Conservation (phyloP, 2,797 vertebrate genomes). For the Lutjanus campechanus region DNA sequence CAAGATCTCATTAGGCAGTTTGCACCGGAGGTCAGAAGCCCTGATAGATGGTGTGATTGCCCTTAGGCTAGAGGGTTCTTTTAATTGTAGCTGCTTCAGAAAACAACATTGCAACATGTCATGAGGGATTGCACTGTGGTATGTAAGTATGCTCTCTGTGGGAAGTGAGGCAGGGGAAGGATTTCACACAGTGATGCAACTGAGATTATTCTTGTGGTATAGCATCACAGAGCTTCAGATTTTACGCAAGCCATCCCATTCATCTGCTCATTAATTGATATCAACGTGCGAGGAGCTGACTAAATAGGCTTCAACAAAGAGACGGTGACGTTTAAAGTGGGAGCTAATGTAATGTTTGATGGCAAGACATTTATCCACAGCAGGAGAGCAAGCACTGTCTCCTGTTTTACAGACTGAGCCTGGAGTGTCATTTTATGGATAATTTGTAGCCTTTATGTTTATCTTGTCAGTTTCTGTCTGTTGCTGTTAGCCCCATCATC, state of each 20-base stretch:
- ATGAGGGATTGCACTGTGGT: neutral
- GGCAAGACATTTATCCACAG: neutral
- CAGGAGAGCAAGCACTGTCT: neutral
- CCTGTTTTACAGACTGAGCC: neutral
- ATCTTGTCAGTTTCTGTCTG: neutral
- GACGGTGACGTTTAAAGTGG: neutral
- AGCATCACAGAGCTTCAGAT: neutral
- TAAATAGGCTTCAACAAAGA: neutral
- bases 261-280: neutral
- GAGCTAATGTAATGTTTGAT: neutral
- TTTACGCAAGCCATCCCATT: neutral
- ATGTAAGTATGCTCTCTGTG: neutral
- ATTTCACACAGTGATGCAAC: neutral
- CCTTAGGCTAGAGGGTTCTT: slow-evolving; percentile 17
- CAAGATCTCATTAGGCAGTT: slow-evolving; percentile 11
- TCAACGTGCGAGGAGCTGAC: neutral
- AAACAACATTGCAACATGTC: slow-evolving; percentile 23
- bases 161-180: neutral
- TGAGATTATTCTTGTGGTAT: neutral
- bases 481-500: neutral
- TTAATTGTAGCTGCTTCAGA: slow-evolving; percentile 7
- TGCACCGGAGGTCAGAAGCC: slow-evolving; percentile 23
- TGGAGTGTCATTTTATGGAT: neutral
- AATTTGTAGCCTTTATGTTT: neutral
- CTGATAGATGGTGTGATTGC: slow-evolving; percentile 1